Conservation (phyloP, 2,113 vertebrate species). For the Falcunculus frontatus region DNA sequence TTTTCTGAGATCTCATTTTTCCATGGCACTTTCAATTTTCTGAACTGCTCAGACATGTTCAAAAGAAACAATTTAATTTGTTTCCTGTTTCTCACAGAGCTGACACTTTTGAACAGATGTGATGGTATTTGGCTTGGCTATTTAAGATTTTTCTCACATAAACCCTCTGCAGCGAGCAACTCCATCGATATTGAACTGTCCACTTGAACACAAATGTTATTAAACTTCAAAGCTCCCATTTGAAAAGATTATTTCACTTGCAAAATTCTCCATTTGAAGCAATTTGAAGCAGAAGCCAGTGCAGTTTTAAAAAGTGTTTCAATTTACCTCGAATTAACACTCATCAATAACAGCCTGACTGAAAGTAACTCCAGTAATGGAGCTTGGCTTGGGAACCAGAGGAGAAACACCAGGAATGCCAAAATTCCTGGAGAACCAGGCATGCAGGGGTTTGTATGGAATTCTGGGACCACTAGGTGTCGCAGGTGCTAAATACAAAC, state of each 20-base stretch:
- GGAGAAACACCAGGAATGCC: background rate
- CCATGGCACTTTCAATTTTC: background rate
- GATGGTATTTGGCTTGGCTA: background rate
- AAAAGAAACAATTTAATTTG: background rate
- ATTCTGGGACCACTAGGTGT: slow-evolving; percentile 47
- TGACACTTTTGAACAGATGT: background rate
- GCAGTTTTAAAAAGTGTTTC: background rate
- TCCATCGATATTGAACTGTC: background rate
- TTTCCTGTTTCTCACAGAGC: background rate
- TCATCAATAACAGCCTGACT: background rate
- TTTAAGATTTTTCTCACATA: background rate
- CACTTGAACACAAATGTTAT: background rate
- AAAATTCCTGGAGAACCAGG: background rate
- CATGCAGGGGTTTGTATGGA: background rate
- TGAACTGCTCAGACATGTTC: background rate
- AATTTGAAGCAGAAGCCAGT: background rate
- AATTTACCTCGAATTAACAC: background rate
- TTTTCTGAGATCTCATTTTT: background rate
- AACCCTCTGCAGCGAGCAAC: background rate
- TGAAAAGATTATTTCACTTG: background rate
- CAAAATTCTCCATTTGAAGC: background rate
- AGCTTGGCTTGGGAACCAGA: background rate
- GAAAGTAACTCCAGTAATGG: background rate
- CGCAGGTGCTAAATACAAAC: slow-evolving; percentile 45
- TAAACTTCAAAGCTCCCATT: background rate